Conservation (phyloP, 2,888 invertebrate genomes). For the Drosophila suboccidentalis region DNA sequence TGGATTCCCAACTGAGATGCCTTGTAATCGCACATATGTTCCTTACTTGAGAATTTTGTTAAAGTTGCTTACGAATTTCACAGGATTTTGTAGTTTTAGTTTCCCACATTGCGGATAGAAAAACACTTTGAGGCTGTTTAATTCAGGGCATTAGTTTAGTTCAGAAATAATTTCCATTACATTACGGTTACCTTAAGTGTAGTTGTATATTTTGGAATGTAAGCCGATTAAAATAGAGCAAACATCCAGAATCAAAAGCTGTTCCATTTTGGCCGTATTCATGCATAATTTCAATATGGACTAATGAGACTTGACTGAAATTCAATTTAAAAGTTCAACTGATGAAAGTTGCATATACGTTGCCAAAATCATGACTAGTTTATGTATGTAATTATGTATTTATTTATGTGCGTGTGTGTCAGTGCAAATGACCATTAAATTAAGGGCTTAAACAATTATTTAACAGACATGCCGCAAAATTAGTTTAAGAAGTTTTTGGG, state of each 20-base stretch:
- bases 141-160: conserved; percentile 40
- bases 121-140: conserved; percentile 27
- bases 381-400: conserved; percentile 1
- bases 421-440: conserved; percentile 53
- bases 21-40: not conserved
- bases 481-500: conserved; percentile 70
- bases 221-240: conserved; percentile 37
- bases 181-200: conserved; percentile 17
- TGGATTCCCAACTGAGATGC: not conserved
- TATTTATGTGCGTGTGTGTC: conserved; percentile 9
- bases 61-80: conserved; percentile 27
- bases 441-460: conserved; percentile 81
- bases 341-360: conserved; percentile 12
- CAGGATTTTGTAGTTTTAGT: conserved; percentile 22
- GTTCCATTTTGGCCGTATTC: not conserved
- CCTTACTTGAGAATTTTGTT: conserved; percentile 11
- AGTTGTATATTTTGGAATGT: conserved; percentile 13
- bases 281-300: conserved; percentile 26
- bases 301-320: conserved; percentile 48
- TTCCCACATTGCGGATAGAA: conserved; percentile 33
- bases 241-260: not conserved
- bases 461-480: conserved; percentile 79
- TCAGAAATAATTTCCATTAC: conserved; percentile 36
- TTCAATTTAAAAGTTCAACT: conserved; percentile 55
- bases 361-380: conserved; percentile 18